Evolutionary conservation across 2,113 vertebrate genomes (phyloP).

Genomic region (Dermatemys mawii): DNA sequence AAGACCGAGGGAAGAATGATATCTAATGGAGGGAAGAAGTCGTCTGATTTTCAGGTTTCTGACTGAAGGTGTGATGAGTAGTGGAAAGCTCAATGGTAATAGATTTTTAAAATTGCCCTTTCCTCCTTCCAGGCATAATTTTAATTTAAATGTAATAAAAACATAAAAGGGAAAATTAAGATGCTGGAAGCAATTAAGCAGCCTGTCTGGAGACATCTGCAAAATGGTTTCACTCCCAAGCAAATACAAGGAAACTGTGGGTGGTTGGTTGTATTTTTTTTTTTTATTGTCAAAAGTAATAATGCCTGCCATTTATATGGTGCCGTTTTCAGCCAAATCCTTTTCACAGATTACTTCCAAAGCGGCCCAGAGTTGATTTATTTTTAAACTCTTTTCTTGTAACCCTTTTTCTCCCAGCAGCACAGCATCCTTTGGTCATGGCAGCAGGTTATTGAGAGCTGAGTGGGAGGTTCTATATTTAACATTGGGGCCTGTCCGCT

Average conservation of each 20-base stretch:
- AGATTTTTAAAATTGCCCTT: conserved; percentile 56
- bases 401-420: background rate
- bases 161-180: conserved; percentile 63
- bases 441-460: background rate
- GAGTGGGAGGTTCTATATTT: background rate
- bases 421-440: fast-evolving
- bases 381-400: conserved; percentile 30
- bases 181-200: conserved; percentile 54
- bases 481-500: background rate
- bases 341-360: conserved; percentile 42
- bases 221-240: conserved; percentile 54
- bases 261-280: background rate
- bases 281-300: conserved; percentile 70
- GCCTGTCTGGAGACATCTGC: conserved; percentile 65
- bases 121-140: conserved; percentile 52
- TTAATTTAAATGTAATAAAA: conserved; percentile 73
- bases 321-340: conserved; percentile 53
- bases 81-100: conserved; percentile 40
- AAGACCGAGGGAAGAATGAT: background rate
- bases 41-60: background rate
- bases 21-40: background rate
- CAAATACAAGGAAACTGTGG: conserved; percentile 35
- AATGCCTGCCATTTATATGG: conserved; percentile 37
- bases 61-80: conserved; percentile 22
- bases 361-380: conserved; percentile 57